These are phyloP conservation scores for Scarus forsteni DNA, from an alignment of 2,797 vertebrate genomes.

Conservation along the genomic window DNA sequence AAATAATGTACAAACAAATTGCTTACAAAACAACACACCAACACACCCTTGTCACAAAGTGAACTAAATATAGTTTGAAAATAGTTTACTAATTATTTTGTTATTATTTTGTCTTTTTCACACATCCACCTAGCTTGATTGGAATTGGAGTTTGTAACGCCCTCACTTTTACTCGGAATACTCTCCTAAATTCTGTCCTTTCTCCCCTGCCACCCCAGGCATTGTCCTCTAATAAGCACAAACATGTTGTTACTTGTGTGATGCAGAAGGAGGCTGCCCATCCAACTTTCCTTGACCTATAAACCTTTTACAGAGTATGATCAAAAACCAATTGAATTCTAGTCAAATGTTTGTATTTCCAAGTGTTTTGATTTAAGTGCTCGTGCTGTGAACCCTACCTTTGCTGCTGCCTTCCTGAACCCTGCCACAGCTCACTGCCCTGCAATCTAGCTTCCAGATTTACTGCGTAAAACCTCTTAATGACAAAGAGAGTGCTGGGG, in stretches of 20 bases:
- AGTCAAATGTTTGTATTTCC: slow-evolving; percentile 82
- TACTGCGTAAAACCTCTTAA: slow-evolving; percentile 77
- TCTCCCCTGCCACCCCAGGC: slow-evolving; percentile 64
- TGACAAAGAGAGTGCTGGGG: slow-evolving; percentile 76
- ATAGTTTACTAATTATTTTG: too few relatives aligned
- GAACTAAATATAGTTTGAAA: too few relatives aligned
- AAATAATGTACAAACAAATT: too few relatives aligned
- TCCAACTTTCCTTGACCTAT: slow-evolving; percentile 61
- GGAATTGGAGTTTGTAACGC: not conserved
- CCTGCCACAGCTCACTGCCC: slow-evolving; percentile 77
- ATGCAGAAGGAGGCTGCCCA: slow-evolving; percentile 52
- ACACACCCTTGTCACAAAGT: too few relatives aligned
- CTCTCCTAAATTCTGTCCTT: slow-evolving; percentile 57
- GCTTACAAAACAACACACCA: too few relatives aligned
- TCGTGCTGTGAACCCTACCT: slow-evolving; percentile 67
- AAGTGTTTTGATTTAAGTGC: slow-evolving; percentile 76
- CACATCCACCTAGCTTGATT: too few relatives aligned
- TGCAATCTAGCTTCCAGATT: slow-evolving; percentile 82
- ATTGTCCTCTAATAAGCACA: slow-evolving; percentile 78
- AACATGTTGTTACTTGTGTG: slow-evolving; percentile 69
- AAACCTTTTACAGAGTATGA: slow-evolving; percentile 72
- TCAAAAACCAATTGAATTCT: slow-evolving; percentile 79
- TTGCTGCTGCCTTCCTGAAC: slow-evolving; percentile 66
- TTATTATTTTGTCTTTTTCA: too few relatives aligned
- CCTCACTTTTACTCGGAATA: slow-evolving; percentile 59